Evolutionary conservation across 2,113 vertebrate species (phyloP).

Genomic region (Anoura caudifer): DNA sequence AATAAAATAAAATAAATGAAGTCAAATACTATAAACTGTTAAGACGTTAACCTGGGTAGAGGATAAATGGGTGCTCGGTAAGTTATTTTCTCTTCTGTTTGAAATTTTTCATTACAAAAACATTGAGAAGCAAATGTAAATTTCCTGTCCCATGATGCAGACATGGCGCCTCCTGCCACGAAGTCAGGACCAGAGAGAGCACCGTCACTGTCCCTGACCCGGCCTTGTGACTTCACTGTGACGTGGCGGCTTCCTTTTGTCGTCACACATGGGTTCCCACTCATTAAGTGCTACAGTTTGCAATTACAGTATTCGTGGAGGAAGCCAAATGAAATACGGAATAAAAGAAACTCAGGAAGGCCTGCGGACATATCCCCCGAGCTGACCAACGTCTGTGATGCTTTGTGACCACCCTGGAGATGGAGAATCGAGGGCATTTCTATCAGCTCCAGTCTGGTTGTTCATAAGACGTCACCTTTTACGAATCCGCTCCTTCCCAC

Average conservation of each 20-base stretch:
- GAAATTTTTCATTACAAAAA: conserved; percentile 20
- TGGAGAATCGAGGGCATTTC: neutral
- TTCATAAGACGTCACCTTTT: neutral
- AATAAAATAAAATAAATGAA: neutral
- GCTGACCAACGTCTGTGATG: neutral
- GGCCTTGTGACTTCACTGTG: rapidly evolving
- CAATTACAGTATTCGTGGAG: neutral
- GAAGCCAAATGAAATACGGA: neutral
- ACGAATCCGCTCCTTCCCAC: neutral
- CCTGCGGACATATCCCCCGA: neutral
- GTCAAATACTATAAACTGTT: neutral
- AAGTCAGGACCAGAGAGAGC: neutral
- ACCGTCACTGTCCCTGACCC: neutral
- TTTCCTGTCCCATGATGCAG: neutral
- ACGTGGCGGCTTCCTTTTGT: neutral
- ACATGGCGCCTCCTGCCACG: neutral
- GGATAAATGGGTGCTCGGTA: neutral
- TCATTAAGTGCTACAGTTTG: neutral
- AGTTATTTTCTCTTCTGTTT: neutral
- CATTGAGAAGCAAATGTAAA: neutral
- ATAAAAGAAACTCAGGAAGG: neutral
- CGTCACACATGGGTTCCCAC: neutral
- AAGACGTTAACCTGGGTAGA: neutral
- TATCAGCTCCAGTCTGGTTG: neutral
- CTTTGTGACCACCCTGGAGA: neutral